Evolutionary conservation across 1,140 invertebrate species (phyloP).

Genomic region (Pinna nobilis): DNA sequence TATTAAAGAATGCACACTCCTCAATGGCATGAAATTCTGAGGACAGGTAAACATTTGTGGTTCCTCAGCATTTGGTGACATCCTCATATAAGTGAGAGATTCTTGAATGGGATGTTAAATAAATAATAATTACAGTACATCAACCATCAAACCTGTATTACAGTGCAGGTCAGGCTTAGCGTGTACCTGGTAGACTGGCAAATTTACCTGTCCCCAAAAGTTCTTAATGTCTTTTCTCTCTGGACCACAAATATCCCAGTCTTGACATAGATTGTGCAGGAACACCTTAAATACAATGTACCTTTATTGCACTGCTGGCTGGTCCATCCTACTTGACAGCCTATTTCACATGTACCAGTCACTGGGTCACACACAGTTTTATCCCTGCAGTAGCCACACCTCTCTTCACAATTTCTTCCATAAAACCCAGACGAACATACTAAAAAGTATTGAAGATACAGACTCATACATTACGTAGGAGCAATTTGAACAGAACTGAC

Average conservation of each 20-base stretch:
- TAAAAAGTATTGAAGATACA: no score
- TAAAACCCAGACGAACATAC: not conserved
- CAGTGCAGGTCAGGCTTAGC: no score
- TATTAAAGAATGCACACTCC: not conserved
- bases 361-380: not conserved
- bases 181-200: no score
- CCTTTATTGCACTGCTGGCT: not conserved
- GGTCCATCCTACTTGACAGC: constrained; percentile 10
- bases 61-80: not conserved
- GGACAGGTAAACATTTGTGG: not conserved
- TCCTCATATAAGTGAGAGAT: not conserved
- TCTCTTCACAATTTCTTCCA: constrained; percentile 1
- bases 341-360: constrained; percentile 6
- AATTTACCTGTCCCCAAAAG: no score
- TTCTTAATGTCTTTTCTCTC: no score
- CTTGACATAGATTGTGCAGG: no score
- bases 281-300: not conserved
- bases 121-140: not conserved
- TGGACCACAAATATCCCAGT: no score
- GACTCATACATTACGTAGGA: no score
- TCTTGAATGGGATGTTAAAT: not conserved
- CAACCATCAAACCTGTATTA: no score
- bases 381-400: constrained; percentile 14
- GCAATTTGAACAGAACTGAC: no score
- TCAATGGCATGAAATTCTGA: not conserved